phyloP scores from a whole-genome alignment of 2,113 vertebrate species.

The Xiphophorus maculatus region DNA sequence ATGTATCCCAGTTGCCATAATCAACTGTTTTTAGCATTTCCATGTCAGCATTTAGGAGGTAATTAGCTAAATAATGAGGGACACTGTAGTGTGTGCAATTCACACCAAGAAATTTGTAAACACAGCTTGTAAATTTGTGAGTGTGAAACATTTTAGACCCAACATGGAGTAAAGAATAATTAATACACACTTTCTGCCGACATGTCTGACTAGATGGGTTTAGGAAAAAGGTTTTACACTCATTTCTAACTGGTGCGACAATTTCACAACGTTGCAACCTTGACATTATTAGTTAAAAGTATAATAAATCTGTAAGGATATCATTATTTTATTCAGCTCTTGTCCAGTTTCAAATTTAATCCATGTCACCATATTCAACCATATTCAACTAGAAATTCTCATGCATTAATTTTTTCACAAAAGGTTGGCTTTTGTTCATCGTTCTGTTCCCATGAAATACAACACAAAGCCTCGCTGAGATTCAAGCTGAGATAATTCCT shows the following conservation, averaged over 20 bases:
- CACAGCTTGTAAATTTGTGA: background rate
- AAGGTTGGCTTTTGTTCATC: slow-evolving; percentile 11
- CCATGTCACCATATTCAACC: background rate
- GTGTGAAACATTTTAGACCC: background rate
- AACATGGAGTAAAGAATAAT: background rate
- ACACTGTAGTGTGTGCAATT: background rate
- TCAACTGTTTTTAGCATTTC: background rate
- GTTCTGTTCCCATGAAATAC: background rate
- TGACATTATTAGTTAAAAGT: background rate
- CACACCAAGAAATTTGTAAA: background rate
- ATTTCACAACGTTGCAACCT: background rate
- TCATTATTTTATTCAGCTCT: background rate
- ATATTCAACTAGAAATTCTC: background rate
- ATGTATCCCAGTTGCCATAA: background rate
- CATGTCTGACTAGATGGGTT: background rate
- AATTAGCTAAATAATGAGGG: background rate
- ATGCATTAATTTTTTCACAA: slow-evolving; percentile 2
- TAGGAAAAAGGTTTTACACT: background rate
- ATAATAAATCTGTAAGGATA: background rate
- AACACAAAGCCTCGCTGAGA: slow-evolving; percentile 10
- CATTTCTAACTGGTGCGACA: background rate
- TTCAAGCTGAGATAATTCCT: slow-evolving; percentile 15
- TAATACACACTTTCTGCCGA: too few relatives aligned
- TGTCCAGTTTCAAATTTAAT: background rate
- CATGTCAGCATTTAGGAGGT: background rate